phyloP scores from a whole-genome alignment of 2,113 vertebrate species.

The Sminthopsis crassicaudata region DNA sequence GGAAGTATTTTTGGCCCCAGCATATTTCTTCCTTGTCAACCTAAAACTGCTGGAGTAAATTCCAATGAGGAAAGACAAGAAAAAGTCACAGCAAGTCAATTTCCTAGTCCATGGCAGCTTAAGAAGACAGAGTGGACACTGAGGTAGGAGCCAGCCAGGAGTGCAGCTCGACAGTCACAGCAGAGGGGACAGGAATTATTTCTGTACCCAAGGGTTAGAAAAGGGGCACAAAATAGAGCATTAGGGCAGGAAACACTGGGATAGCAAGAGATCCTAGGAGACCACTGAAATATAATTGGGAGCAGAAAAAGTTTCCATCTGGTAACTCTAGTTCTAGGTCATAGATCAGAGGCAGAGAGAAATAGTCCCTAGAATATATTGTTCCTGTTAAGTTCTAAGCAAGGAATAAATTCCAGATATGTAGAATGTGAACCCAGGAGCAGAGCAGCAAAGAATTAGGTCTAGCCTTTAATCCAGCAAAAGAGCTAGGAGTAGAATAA shows the following conservation, averaged over 20 bases:
- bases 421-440: not conserved
- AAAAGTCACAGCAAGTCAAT: not conserved
- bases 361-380: not conserved
- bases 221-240: not conserved
- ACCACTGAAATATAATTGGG: not conserved
- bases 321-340: not conserved
- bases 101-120: not conserved
- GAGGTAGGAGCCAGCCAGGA: too few species aligned
- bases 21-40: not conserved
- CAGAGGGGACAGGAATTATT: not conserved
- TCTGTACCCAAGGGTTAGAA: not conserved
- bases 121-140: not conserved
- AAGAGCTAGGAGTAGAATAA: not conserved
- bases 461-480: not conserved
- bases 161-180: not conserved
- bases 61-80: not conserved
- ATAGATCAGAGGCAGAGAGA: not conserved
- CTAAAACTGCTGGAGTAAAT: not conserved
- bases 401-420: not conserved
- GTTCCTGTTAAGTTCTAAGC: not conserved
- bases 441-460: not conserved
- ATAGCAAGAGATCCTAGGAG: not conserved
- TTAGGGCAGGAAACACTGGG: not conserved
- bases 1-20: not conserved
- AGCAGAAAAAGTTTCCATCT: not conserved